These are phyloP conservation scores for Sterrhoptilus dennistouni DNA, from an alignment of 2,113 vertebrate species.

Conservation along the genomic window DNA sequence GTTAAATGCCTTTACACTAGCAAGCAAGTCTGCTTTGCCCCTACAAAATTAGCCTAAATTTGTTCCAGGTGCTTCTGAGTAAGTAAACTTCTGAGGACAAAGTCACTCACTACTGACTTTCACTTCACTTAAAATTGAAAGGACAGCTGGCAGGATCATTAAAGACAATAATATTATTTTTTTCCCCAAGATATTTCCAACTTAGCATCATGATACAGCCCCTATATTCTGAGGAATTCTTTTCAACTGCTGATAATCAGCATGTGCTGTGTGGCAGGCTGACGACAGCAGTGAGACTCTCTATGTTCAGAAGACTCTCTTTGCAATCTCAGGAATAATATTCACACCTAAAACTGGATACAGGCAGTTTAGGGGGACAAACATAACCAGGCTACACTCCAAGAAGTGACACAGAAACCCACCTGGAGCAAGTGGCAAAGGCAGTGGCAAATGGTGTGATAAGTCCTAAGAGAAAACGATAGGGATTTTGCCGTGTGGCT, in stretches of 20 bases:
- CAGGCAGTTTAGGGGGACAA: neutral
- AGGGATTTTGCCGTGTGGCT: slow-evolving; percentile 91
- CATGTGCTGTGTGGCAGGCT: neutral
- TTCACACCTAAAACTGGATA: neutral
- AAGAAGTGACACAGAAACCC: slow-evolving; percentile 31
- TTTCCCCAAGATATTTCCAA: accelerated
- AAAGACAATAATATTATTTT: neutral
- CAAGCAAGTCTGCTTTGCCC: neutral
- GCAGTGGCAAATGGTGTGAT: slow-evolving; percentile 93
- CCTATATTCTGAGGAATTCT: neutral
- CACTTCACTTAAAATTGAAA: neutral
- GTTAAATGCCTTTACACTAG: neutral
- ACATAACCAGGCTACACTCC: neutral
- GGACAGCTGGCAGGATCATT: neutral
- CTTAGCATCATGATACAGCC: neutral
- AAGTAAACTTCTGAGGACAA: neutral
- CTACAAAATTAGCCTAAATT: neutral
- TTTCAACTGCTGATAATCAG: neutral
- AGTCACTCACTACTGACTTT: neutral
- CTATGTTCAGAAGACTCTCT: neutral
- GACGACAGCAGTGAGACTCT: neutral
- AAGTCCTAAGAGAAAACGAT: slow-evolving; percentile 91
- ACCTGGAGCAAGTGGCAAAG: slow-evolving; percentile 98
- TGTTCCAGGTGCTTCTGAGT: neutral
- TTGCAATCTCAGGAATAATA: neutral